These are phyloP conservation scores for Mesopsocus fuscifrons DNA, from an alignment of 2,888 invertebrate genomes.

Conservation along the genomic window DNA sequence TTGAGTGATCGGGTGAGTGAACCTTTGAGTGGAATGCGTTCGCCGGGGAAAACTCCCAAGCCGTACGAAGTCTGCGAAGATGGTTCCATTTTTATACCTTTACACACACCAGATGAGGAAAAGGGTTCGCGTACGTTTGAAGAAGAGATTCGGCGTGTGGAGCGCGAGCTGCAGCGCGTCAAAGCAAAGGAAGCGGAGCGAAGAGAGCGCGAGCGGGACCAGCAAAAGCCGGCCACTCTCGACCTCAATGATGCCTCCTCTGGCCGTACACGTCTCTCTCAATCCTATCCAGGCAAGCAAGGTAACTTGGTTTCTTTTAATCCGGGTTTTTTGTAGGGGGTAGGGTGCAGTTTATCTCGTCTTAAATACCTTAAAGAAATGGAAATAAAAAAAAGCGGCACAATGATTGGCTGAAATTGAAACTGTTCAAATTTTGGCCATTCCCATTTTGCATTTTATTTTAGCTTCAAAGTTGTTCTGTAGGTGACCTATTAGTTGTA, in stretches of 20 bases:
- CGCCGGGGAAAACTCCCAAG: background rate
- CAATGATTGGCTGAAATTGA: too few relatives aligned
- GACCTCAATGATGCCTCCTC: conserved; percentile 27
- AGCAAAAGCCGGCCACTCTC: conserved; percentile 38
- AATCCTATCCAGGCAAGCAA: background rate
- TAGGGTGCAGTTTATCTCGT: too few relatives aligned
- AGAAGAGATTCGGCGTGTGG: conserved; percentile 3
- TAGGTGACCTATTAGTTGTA: too few relatives aligned
- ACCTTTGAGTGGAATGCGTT: too few relatives aligned
- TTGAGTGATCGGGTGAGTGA: background rate
- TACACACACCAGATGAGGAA: conserved; percentile 10
- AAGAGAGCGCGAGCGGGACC: conserved; percentile 12
- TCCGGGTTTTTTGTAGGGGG: too few relatives aligned
- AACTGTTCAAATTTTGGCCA: too few relatives aligned
- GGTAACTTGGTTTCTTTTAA: conserved; percentile 2
- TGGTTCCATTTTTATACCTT: conserved; percentile 7
- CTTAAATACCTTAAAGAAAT: too few relatives aligned
- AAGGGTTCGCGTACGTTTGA: conserved; percentile 2
- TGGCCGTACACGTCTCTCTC: conserved; percentile 1
- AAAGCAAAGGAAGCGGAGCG: conserved; percentile 20
- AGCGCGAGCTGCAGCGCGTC: conserved; percentile 20
- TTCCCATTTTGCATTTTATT: too few relatives aligned
- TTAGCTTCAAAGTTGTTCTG: too few relatives aligned
- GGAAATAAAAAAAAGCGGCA: too few relatives aligned
- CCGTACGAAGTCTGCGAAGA: conserved; percentile 7